These are phyloP conservation scores for Nasonia giraulti DNA, from an alignment of 1,140 invertebrate genomes.

Conservation along the genomic window DNA sequence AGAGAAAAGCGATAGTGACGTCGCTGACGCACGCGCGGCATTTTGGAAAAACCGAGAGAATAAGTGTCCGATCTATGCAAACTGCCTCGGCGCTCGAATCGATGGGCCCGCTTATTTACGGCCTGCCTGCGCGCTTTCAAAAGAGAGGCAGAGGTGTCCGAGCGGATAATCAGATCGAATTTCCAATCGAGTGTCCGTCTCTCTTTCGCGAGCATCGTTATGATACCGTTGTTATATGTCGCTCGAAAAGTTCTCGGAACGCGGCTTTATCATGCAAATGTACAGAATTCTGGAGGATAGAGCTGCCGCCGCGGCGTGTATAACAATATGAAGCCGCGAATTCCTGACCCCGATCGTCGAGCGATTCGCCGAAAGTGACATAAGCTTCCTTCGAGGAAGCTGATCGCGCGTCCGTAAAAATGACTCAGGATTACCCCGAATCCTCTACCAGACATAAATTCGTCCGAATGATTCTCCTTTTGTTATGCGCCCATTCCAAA, in stretches of 20 bases:
- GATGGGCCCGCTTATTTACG: neutral
- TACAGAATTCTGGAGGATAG: neutral
- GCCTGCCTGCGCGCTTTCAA: no score
- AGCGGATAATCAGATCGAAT: conserved; percentile 2
- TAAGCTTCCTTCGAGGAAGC: neutral
- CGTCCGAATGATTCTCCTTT: neutral
- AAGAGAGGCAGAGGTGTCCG: neutral
- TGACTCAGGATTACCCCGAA: neutral
- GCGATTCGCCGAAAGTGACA: neutral
- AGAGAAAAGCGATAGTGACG: no score
- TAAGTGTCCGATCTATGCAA: conserved; percentile 34
- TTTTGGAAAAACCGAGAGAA: neutral
- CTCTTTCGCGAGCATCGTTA: neutral
- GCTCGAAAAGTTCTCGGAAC: neutral
- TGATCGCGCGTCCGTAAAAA: neutral
- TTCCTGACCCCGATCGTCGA: neutral
- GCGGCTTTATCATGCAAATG: neutral
- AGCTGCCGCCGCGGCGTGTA: no score
- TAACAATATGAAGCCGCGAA: neutral
- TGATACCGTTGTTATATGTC: neutral
- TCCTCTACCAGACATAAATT: neutral
- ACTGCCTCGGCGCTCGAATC: neutral
- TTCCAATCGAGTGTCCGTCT: no score
- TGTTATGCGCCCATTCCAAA: neutral
- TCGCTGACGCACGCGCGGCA: neutral